Evolutionary conservation across 1,140 invertebrate species (phyloP).

Genomic region (Aphis craccivora): DNA sequence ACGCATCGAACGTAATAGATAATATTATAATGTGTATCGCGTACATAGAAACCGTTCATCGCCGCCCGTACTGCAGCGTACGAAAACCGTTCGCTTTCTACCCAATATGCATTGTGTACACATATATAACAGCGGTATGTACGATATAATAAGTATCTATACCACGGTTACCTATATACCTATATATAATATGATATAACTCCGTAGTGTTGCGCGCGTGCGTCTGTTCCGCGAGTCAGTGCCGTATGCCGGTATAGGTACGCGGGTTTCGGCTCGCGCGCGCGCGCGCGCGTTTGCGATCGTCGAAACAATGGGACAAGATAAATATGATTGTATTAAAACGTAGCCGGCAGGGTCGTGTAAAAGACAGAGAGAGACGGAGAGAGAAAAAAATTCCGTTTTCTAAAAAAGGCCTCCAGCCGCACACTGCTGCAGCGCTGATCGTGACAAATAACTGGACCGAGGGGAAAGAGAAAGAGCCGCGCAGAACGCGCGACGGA

Average conservation of each 20-base stretch:
- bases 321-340: slow-evolving; percentile 56
- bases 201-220: slow-evolving; percentile 9
- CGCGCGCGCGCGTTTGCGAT: slow-evolving; percentile 8
- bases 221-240: background rate
- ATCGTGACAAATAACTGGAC: slow-evolving; percentile 53
- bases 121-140: background rate
- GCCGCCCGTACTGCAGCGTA: background rate
- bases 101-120: no score
- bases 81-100: slow-evolving; percentile 33
- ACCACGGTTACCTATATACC: background rate
- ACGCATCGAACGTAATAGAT: background rate
- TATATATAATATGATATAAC: background rate
- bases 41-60: background rate
- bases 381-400: slow-evolving; percentile 17
- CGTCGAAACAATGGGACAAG: slow-evolving; percentile 53
- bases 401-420: slow-evolving; percentile 46
- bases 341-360: slow-evolving; percentile 48
- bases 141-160: background rate
- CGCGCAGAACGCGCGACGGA: background rate
- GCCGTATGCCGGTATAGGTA: background rate
- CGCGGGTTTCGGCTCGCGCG: background rate
- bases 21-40: background rate
- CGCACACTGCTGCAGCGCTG: background rate
- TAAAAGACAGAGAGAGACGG: background rate
- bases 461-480: background rate